Percentiles rank a stretch among this genome's conserved stretches.
Conservation (phyloP, 2,113 vertebrate species). For the Eupsittula cactorum region DNA sequence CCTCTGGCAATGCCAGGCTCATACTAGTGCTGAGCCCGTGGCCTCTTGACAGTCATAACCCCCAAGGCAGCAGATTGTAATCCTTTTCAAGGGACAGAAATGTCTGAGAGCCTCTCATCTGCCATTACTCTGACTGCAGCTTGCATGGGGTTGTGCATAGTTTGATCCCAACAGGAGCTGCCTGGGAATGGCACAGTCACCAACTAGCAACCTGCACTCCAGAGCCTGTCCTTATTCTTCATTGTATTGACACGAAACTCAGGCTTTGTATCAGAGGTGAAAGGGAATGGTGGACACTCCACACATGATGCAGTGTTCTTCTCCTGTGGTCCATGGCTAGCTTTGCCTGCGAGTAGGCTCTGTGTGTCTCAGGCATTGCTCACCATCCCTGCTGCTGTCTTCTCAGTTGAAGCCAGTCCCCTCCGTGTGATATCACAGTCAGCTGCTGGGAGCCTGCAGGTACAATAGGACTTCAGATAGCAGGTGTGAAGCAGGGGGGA, state of each 20-base stretch:
- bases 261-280: background rate
- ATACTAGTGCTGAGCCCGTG: background rate
- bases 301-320: accelerated
- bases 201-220: background rate
- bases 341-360: background rate
- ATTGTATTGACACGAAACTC: background rate
- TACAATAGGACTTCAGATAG: background rate
- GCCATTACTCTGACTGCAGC: background rate
- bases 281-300: background rate
- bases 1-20: background rate
- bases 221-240: background rate
- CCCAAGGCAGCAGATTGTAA: background rate
- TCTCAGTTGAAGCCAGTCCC: background rate
- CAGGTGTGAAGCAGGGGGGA: background rate
- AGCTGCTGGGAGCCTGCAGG: background rate
- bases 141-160: background rate
- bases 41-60: background rate
- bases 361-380: background rate
- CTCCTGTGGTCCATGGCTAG: background rate
- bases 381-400: background rate
- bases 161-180: background rate
- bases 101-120: background rate
- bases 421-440: background rate
- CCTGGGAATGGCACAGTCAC: background rate
- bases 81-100: background rate